phyloP scores from a whole-genome alignment of 1,140 invertebrate species.

The Epicauta chinensis region DNA sequence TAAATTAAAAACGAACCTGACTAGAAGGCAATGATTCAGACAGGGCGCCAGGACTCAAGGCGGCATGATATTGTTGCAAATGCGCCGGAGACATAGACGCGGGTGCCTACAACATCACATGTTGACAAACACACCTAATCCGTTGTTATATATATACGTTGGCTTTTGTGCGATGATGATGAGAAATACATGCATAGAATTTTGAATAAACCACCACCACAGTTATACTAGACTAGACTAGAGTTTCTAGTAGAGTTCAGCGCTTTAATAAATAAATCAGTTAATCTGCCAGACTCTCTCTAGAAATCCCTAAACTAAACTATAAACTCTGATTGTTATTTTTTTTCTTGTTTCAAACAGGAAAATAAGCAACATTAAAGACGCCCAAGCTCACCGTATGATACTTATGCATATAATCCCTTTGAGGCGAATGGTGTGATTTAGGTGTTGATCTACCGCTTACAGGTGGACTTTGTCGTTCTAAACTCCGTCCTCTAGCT shows the following conservation, averaged over 20 bases:
- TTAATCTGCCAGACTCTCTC: too few species aligned
- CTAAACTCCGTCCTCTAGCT: conserved; percentile 66
- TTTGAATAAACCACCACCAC: conserved; percentile 16
- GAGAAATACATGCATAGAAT: conserved; percentile 16
- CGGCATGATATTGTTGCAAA: conserved; percentile 69
- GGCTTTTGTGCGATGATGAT: conserved; percentile 20
- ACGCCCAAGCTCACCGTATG: conserved; percentile 63
- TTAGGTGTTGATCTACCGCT: conserved; percentile 77
- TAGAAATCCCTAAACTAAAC: neutral
- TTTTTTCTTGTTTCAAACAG: conserved; percentile 2
- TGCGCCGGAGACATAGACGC: conserved; percentile 83
- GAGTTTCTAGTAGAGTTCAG: neutral
- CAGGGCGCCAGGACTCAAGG: conserved; percentile 58
- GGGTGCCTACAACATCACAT: conserved; percentile 62
- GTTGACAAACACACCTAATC: conserved; percentile 17
- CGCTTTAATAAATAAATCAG: neutral
- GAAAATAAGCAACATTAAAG: conserved; percentile 4
- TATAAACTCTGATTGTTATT: conserved; percentile 10
- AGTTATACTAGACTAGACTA: neutral
- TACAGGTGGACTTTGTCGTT: conserved; percentile 67
- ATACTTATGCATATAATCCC: conserved; percentile 77
- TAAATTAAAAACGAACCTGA: conserved; percentile 59
- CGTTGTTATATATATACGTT: conserved; percentile 4
- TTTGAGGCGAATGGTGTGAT: conserved; percentile 67
- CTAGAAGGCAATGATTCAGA: conserved; percentile 72